Evolutionary conservation across 2,888 invertebrate species (phyloP).

Genomic region (Auanema freiburgensis): DNA sequence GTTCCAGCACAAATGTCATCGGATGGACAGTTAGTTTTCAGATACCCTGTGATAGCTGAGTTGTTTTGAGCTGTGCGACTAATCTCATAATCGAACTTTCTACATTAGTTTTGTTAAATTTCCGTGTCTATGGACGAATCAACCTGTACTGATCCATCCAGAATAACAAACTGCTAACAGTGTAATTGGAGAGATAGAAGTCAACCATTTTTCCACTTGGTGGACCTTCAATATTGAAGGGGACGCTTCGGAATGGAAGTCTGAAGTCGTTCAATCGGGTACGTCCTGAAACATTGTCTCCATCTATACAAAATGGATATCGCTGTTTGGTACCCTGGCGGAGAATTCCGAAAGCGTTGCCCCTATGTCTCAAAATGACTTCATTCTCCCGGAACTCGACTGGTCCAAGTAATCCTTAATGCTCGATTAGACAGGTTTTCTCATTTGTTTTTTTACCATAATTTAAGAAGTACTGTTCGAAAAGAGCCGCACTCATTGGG

Average conservation of each 20-base stretch:
- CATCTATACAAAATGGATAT: neutral
- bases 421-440: neutral
- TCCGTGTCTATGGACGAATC: neutral
- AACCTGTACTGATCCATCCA: conserved; percentile 64
- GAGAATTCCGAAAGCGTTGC: conserved; percentile 62
- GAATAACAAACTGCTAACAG: conserved; percentile 57
- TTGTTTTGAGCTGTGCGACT: conserved; percentile 56
- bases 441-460: conserved; percentile 46
- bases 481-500: conserved; percentile 60
- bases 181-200: conserved; percentile 62
- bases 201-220: conserved; percentile 57
- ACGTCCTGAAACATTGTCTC: conserved; percentile 32
- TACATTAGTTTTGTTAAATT: conserved; percentile 13
- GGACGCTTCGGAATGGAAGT: conserved; percentile 55
- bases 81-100: conserved; percentile 63
- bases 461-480: conserved; percentile 63
- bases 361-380: conserved; percentile 52
- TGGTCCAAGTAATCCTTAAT: conserved; percentile 43
- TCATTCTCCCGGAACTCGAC: conserved; percentile 46
- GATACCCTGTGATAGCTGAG: conserved; percentile 56
- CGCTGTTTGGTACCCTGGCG: conserved; percentile 48
- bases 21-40: conserved; percentile 58
- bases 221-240: conserved; percentile 34
- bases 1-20: conserved; percentile 63
- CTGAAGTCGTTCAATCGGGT: conserved; percentile 62